Percentiles rank a stretch among this genome's conserved stretches.
phyloP scores from a whole-genome alignment of 2,797 vertebrate species.

The Denticeps clupeoides region DNA sequence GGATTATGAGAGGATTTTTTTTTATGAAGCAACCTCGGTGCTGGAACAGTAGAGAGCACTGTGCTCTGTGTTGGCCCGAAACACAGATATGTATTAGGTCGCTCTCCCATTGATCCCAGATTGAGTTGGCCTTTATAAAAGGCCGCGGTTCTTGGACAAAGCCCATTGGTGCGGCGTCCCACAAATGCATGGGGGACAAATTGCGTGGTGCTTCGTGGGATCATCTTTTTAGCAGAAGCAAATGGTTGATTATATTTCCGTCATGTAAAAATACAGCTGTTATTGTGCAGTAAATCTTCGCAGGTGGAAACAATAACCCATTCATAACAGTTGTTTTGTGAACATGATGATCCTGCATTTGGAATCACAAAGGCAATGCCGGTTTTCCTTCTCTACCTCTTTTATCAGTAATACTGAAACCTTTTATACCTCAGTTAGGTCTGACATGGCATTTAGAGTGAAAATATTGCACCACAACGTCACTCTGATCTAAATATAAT shows the following conservation, averaged over 20 bases:
- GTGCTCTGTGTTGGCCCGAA: slow-evolving; percentile 18
- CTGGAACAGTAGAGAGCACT: slow-evolving; percentile 24
- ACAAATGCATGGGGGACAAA: slow-evolving; percentile 21
- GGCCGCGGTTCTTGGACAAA: slow-evolving; percentile 14
- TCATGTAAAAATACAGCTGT: neutral
- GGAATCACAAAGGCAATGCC: neutral
- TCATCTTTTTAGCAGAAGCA: slow-evolving; percentile 16
- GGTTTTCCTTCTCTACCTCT: neutral
- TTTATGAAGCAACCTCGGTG: slow-evolving; percentile 3
- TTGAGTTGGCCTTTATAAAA: slow-evolving; percentile 17
- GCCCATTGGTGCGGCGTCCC: slow-evolving; percentile 8
- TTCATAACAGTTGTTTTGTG: too few species aligned
- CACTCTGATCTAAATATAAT: too few species aligned
- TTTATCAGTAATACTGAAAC: neutral
- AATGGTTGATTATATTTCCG: slow-evolving; percentile 5
- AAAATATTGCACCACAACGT: too few species aligned
- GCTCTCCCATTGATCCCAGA: slow-evolving; percentile 14
- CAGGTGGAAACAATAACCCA: too few species aligned
- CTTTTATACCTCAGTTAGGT: too few species aligned
- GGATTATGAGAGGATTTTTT: slow-evolving; percentile 26
- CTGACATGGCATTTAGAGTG: too few species aligned
- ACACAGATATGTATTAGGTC: slow-evolving; percentile 19
- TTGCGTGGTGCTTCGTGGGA: slow-evolving; percentile 12
- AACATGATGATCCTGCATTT: too few species aligned
- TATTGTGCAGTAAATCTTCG: too few species aligned